Base-by-base conservation (phyloP, 2,888 invertebrate genomes). In the Glyphotaelius pellucidus region DNA sequence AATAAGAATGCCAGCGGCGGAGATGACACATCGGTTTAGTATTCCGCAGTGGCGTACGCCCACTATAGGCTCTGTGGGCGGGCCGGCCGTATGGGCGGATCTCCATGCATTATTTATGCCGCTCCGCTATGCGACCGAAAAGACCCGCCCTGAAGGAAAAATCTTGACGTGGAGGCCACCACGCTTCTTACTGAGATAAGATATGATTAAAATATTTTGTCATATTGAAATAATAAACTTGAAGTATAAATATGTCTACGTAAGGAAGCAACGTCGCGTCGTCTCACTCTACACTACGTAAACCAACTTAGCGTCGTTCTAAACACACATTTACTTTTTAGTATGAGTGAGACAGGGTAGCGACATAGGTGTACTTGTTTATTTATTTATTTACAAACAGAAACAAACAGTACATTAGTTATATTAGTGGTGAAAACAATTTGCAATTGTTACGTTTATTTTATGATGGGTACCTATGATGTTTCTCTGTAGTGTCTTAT, bases 41-140 rank as follows among this genome's bases (percentile, higher is more conserved):
- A 89, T 89, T 89, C 89, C 89, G 89, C 80, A 80, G 89, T n/a
- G 80, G 80, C 84, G 52, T 85, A 90, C 89, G 85, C 92, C 93
- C 92, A 90, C 88, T 42, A 67, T 67, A 79, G 90, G 86, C 87
- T 80, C 80, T 79, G 89, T 80, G 91, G 80, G 87, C 88, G 88
- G 88, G 31, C 35, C 47, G 32, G 87, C n/a, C 88, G 81, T 52
- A 87, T 86, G 90, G 92, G 93, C 92, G 92, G 89, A 80, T 92
- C 93, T 90, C 87, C 92, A 92, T 92, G 92, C 91, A 93, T 93
- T 93, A 93, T 92, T 93, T 92, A 92, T 92, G 87, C 87, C 52
- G 87, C 91, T 87, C 79, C 80, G 88, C 88, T 67, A 52, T 52
- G 35, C 89, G 91, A 79, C 91, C 91, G 19, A 84, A 67, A 35